A percentile compares a stretch with the other conserved stretches of the same genome.
Conservation (phyloP, 2,888 invertebrate species). For the Tipula confusa region DNA sequence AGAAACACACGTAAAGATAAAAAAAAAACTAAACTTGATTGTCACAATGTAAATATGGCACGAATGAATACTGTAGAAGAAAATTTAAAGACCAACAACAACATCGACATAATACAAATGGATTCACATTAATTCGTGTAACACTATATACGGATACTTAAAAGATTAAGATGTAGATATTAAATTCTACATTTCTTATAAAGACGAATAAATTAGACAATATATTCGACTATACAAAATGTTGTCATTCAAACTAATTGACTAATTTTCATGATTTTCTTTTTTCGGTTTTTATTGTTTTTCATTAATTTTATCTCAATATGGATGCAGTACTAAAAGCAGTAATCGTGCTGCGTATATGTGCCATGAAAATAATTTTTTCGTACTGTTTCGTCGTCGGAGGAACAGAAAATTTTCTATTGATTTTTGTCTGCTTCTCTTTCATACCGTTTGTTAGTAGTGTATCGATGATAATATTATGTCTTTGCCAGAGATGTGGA, state of each 20-base stretch:
- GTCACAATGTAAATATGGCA: neutral
- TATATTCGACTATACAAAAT: neutral
- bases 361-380: neutral
- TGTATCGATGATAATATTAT: neutral
- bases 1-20: neutral
- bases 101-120: neutral
- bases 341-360: neutral
- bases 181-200: neutral
- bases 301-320: slow-evolving; percentile 12
- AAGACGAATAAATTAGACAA: neutral
- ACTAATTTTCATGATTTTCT: slow-evolving; percentile 3
- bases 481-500: neutral
- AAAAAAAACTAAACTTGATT: neutral
- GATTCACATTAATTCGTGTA: slow-evolving; percentile 1
- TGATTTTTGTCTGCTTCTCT: neutral
- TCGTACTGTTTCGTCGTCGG: neutral
- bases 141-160: neutral
- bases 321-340: neutral
- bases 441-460: neutral
- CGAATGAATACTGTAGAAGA: neutral
- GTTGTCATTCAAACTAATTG: slow-evolving; percentile 12
- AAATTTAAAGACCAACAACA: neutral
- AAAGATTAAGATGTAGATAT: neutral
- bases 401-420: neutral
- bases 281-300: neutral